Base-by-base conservation (phyloP, 1,140 invertebrate species). In the Streblospio benedicti region DNA sequence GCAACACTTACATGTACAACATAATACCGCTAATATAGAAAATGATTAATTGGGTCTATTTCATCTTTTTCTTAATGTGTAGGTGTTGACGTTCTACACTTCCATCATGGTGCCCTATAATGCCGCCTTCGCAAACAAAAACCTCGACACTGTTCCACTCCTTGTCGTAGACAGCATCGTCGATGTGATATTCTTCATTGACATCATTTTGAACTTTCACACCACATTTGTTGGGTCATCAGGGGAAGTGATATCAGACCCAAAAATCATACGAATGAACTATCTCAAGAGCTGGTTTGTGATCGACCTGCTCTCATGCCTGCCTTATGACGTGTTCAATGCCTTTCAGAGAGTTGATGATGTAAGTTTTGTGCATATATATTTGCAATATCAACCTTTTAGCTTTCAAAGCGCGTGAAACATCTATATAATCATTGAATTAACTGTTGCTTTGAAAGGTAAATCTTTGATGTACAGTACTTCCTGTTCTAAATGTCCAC, bases 81-180 rank as follows among this genome's bases (percentile, higher is more conserved):
- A n/a, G n/a, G n/a, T 93, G 82, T 85, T 99, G 71, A 99, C 97
- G 65, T 99, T 99, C 84, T 99, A 99, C 84, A 99, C 97, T 60
- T 95, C 97, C 75, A 96, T 99, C 78, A 99, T 99, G 91, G 97
- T 99, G 68, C 97, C 97, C 59, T 99, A 97, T 83, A 99, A 99
- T 81, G 95, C 98, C 70, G 94, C 97, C 73, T 99, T 99, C 84
- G 97, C 97, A 81, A 97, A 97, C 81, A 98, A 98, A 82, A 97
- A 93, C 59, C 94, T 93, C 79, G 97, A 99, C 80, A 94, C 97
- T 79, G 92, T 99, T 49, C 92, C 90, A 61, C 84, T 99, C 47
- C 83, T 97, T 60, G 91, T 97, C 65, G 91, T 79, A 30, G 76
- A 79, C 65, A 97, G 93, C 63, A 97, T 99, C 70, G 97, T 99